phyloP scores from a whole-genome alignment of 2,113 vertebrate species.

The Aspiorhynchus laticeps region DNA sequence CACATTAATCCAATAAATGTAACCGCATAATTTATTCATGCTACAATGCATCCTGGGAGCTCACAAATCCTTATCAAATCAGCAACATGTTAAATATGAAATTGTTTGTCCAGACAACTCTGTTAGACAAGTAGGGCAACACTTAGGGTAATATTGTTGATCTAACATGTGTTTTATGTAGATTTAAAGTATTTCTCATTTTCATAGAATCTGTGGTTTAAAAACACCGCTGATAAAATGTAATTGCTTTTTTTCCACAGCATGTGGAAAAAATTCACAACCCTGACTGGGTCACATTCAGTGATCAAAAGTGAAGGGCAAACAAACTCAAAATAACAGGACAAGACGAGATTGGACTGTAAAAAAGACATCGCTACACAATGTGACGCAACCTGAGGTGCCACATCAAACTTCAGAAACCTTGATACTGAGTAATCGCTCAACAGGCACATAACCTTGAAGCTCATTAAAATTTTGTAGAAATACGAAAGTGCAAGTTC shows the following conservation, averaged over 20 bases:
- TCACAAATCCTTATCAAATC: neutral
- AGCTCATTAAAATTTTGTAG: conserved; percentile 12
- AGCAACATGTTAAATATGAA: neutral
- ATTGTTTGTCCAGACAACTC: neutral
- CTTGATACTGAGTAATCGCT: neutral
- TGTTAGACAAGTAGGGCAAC: neutral
- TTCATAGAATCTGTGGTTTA: neutral
- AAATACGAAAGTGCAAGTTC: neutral
- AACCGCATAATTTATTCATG: neutral
- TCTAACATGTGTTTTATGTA: neutral
- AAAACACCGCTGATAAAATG: neutral
- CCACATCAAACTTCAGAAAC: conserved; percentile 4
- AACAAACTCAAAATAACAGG: neutral
- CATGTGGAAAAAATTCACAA: neutral
- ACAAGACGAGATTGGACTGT: neutral
- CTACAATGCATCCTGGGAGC: neutral
- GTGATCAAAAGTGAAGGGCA: neutral
- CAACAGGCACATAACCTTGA: neutral
- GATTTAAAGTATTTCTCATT: neutral
- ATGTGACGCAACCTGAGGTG: neutral
- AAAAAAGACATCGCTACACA: neutral
- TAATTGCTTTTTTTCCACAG: neutral
- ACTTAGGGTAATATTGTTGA: neutral
- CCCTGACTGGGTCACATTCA: neutral
- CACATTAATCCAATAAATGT: neutral